phyloP scores from a whole-genome alignment of 2,888 invertebrate genomes.

The Dione juno region DNA sequence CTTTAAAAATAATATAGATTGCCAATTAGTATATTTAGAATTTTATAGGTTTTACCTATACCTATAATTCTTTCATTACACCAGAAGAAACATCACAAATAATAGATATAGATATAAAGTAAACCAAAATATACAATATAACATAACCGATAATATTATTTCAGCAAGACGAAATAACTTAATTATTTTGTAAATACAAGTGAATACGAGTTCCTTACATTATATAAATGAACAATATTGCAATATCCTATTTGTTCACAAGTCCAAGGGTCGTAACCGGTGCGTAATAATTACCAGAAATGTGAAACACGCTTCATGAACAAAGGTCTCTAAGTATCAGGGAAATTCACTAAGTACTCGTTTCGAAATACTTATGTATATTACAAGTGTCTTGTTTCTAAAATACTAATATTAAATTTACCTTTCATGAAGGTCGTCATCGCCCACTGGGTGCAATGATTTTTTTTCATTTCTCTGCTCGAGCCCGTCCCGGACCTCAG shows the following conservation, averaged over 20 bases:
- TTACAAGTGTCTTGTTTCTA: slow-evolving; percentile 52
- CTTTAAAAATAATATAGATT: background rate
- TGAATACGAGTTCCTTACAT: background rate
- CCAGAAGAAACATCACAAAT: background rate
- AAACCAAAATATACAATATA: background rate
- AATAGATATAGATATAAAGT: background rate
- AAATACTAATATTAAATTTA: background rate
- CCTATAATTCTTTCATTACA: no score
- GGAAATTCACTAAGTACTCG: slow-evolving; percentile 54
- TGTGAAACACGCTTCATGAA: slow-evolving; percentile 39
- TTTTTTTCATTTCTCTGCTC: no score
- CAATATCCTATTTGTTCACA: slow-evolving; percentile 20
- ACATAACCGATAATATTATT: background rate
- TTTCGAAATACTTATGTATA: slow-evolving; percentile 56
- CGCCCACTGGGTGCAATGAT: no score
- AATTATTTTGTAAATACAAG: slow-evolving; percentile 1
- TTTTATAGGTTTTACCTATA: no score
- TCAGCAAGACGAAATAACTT: background rate
- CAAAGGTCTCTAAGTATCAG: slow-evolving; percentile 47
- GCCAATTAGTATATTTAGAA: background rate
- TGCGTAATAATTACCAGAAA: slow-evolving; percentile 40
- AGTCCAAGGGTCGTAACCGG: slow-evolving; percentile 24
- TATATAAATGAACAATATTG: slow-evolving; percentile 21
- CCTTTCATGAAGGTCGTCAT: no score
- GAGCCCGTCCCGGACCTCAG: no score